A percentile compares a stretch with the other conserved stretches of the same genome.
Evolutionary conservation across 1,140 invertebrate genomes (phyloP).

Genomic region (Bombus picipes): DNA sequence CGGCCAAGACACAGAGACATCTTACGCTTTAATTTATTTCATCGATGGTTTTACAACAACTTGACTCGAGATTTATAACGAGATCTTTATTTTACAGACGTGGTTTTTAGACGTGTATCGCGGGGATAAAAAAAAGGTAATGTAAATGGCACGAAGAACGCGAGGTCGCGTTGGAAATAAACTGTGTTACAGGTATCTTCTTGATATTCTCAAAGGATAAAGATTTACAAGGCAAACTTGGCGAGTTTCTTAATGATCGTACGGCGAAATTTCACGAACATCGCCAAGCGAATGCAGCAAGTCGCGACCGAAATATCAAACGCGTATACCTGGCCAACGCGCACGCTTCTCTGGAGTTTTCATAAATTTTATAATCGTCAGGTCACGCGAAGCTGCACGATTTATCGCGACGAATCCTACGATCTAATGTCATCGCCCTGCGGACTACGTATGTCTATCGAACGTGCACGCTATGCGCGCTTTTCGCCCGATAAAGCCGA

Average conservation of each 20-base stretch:
- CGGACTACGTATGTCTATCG: not conserved
- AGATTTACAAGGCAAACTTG: not conserved
- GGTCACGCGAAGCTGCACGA: not conserved
- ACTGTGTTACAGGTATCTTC: not conserved
- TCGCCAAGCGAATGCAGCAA: not conserved
- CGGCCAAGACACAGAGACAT: not conserved
- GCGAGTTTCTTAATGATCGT: not conserved
- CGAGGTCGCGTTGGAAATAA: not conserved
- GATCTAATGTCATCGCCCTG: not conserved
- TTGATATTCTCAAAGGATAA: not conserved
- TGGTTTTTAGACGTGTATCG: not conserved
- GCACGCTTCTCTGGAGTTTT: not conserved
- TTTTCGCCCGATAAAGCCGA: not conserved
- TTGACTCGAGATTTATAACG: not conserved
- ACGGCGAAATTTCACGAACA: not conserved
- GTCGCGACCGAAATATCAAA: not conserved
- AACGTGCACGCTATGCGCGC: not conserved
- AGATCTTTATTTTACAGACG: not conserved
- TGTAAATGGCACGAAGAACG: too few relatives aligned
- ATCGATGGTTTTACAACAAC: not conserved
- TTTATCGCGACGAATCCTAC: not conserved
- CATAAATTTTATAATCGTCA: slow-evolving; percentile 4
- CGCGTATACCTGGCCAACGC: too few relatives aligned
- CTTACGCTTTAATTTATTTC: not conserved
- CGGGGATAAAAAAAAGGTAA: not conserved